Evolutionary conservation across 2,113 vertebrate species (phyloP).

Genomic region (Apteryx mantelli): DNA sequence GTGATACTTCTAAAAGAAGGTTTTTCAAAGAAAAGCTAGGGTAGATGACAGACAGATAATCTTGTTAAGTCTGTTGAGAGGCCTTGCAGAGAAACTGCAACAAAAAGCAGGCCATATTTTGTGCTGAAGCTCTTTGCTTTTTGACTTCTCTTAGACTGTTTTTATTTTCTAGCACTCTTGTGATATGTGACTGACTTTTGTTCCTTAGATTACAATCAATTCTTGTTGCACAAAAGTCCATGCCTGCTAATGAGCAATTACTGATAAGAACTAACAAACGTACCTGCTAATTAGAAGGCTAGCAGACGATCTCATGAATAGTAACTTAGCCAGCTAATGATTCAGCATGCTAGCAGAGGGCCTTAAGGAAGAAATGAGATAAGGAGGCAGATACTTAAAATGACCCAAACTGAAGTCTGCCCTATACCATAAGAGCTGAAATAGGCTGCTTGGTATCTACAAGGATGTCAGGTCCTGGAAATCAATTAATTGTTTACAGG

Average conservation of each 20-base stretch:
- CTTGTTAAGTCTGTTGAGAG: neutral
- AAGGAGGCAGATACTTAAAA: neutral
- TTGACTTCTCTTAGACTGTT: neutral
- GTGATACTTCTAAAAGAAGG: neutral
- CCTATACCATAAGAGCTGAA: neutral
- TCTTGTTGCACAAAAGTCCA: conserved; percentile 24
- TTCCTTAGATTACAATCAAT: neutral
- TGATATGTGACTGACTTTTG: neutral
- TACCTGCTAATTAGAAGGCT: conserved; percentile 36
- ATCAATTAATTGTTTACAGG: neutral
- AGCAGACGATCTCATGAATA: neutral
- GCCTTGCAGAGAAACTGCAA: neutral
- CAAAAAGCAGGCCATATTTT: neutral
- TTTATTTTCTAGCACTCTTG: neutral
- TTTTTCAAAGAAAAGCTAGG: neutral
- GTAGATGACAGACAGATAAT: neutral
- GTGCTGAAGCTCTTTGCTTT: neutral
- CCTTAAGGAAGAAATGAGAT: neutral
- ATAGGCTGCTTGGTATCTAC: conserved; percentile 28
- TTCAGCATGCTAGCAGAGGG: neutral
- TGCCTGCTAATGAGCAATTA: conserved; percentile 40
- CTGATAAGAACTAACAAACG: conserved; percentile 23
- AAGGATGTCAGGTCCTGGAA: neutral
- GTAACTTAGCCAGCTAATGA: conserved; percentile 1
- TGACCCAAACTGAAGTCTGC: neutral